These are phyloP conservation scores for Agapornis roseicollis DNA, from an alignment of 2,113 vertebrate species.

Conservation along the genomic window DNA sequence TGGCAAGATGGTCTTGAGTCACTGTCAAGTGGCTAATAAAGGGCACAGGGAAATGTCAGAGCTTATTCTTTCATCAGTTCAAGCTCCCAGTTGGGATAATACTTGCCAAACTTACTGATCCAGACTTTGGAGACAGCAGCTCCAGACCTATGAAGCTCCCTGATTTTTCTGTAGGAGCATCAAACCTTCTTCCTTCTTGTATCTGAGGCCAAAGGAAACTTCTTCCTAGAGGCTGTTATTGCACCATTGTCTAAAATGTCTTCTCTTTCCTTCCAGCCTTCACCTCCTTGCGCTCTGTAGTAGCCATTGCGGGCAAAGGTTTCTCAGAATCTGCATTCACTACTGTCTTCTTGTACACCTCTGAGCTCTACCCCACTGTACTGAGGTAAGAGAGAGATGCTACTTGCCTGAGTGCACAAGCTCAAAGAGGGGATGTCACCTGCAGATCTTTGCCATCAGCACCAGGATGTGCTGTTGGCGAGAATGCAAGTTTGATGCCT, in stretches of 20 bases:
- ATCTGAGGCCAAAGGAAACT: background rate
- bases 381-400: conserved; percentile 79
- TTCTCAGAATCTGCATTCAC: conserved; percentile 83
- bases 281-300: conserved; percentile 59
- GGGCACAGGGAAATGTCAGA: background rate
- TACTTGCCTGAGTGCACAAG: background rate
- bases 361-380: conserved; percentile 87
- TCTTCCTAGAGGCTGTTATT: background rate
- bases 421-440: background rate
- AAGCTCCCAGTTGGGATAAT: background rate
- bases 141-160: background rate
- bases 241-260: background rate
- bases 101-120: background rate
- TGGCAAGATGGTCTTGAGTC: background rate
- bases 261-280: conserved; percentile 59
- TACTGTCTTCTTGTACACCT: conserved; percentile 78
- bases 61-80: background rate
- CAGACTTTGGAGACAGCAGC: background rate
- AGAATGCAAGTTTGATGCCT: background rate
- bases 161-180: background rate
- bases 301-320: conserved; percentile 80
- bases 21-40: background rate
- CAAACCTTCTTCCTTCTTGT: background rate
- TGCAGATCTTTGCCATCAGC: background rate
- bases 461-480: background rate